Evolutionary conservation across 2,113 vertebrate genomes (phyloP), one percentile per base, ranked within the genome.

Genomic region (Tyrannus savana): DNA sequence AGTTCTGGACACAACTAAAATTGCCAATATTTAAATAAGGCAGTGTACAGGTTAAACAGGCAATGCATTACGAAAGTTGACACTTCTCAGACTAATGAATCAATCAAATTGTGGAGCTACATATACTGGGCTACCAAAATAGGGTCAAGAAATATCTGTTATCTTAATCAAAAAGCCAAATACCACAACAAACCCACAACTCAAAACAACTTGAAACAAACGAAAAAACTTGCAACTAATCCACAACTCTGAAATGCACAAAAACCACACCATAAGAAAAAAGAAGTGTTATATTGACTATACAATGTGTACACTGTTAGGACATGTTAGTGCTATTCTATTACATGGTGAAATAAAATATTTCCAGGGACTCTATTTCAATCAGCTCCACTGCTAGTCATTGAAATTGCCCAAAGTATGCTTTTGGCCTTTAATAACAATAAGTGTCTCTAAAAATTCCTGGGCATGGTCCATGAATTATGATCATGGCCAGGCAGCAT

Each of bases 201-300:
- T 28, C 12, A 49, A 63, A 53, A 6, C 8, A 67, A 56, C 53
- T 62, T 21, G 2, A 66, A 86, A 35, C 2, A 41, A 59, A 50
- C 14, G 41, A 21, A 35, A 30, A n/a, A 30, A 7, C 0, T 4
- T 11, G 8, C 35, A 27, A 33, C 1, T 52, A 42, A 2, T 0
- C 1, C 18, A n/a, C 4, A 60, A 46, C 3, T 4, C 9, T 25
- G 9, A 77, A 78, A 64, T 63, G 3, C 4, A 4, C 19, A 13
- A 42, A 71, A 2, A 4, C 3, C 5, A 52, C 23, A 31, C 6
- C 5, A 58, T 2, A 8, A 55, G 44, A 15, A 4, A 17, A 18
- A 4, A 10, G 59, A 53, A 4, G 0, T 0, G 0, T 50, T 35
- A 19, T 35, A 72, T 46, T 3, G 3, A 4, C 6, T 60, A 39